A percentile compares a stretch with the other conserved stretches of the same genome.
These are phyloP conservation scores for Heliconius hermathena DNA, from an alignment of 1,140 invertebrate species.

Conservation along the genomic window DNA sequence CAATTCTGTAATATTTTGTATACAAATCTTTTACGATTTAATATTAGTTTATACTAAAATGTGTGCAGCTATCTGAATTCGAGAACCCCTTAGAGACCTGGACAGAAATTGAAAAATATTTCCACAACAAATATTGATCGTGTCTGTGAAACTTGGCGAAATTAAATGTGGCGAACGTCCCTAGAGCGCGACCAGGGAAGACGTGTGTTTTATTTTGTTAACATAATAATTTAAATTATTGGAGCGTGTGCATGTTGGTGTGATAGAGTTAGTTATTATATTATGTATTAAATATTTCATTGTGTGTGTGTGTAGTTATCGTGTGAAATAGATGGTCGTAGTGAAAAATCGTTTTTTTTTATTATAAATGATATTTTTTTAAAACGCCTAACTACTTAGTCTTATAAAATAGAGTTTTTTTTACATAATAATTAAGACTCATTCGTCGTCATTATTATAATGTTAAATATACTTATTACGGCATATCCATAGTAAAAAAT, in stretches of 20 bases:
- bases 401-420: too few species aligned
- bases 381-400: too few species aligned
- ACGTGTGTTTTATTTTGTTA: neutral
- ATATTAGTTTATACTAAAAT: constrained; percentile 5
- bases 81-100: constrained; percentile 4
- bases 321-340: too few species aligned
- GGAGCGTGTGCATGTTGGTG: neutral
- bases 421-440: too few species aligned
- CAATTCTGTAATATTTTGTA: neutral
- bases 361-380: too few species aligned
- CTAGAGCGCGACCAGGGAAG: neutral
- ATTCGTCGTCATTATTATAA: too few species aligned
- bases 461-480: too few species aligned
- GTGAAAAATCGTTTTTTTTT: too few species aligned
- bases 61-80: neutral
- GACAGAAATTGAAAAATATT: constrained; percentile 18
- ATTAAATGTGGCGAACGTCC: constrained; percentile 2
- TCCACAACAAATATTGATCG: constrained; percentile 18
- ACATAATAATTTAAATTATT: neutral
- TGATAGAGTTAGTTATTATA: too few species aligned
- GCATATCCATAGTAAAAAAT: too few species aligned
- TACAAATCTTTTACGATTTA: neutral
- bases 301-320: too few species aligned
- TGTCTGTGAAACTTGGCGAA: constrained; percentile 8
- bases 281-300: too few species aligned